A percentile compares a stretch with the other conserved stretches of the same genome.
Conservation (phyloP, 2,113 vertebrate genomes). For the Channa argus region DNA sequence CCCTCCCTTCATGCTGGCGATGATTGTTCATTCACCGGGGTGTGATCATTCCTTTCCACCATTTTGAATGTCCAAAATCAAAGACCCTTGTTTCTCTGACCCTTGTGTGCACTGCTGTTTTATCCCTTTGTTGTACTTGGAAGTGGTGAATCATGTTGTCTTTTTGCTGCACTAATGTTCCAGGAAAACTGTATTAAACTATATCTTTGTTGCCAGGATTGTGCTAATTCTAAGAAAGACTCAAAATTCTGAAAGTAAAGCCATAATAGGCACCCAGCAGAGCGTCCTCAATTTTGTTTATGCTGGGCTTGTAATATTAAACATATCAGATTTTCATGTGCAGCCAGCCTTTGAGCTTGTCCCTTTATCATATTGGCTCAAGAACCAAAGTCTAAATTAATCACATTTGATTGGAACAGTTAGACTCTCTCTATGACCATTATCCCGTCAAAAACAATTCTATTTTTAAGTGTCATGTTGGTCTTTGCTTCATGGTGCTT, state of each 20-base stretch:
- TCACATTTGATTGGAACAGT: constrained; percentile 27
- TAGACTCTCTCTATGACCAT: constrained; percentile 5
- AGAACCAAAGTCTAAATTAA: constrained; percentile 34
- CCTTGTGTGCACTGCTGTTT: constrained; percentile 36
- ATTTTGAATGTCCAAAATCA: constrained; percentile 32
- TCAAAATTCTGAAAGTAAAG: constrained; percentile 44
- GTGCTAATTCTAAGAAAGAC: constrained; percentile 41
- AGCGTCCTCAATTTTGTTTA: constrained; percentile 39
- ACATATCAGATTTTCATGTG: background rate
- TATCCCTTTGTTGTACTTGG: constrained; percentile 33
- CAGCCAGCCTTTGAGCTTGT: constrained; percentile 25
- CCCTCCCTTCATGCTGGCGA: constrained; percentile 36
- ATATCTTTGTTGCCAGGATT: constrained; percentile 18
- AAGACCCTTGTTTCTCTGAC: constrained; percentile 31
- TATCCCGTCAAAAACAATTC: background rate
- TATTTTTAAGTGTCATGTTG: constrained; percentile 27
- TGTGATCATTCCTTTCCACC: constrained; percentile 29
- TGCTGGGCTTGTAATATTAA: constrained; percentile 30
- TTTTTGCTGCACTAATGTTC: constrained; percentile 33
- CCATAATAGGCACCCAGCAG: constrained; percentile 59
- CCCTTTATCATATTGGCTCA: constrained; percentile 26
- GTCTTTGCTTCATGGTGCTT: constrained; percentile 18
- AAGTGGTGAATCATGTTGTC: constrained; percentile 31
- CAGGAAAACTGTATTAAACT: constrained; percentile 23
- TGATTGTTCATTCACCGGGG: constrained; percentile 46